Conservation (phyloP, 2,113 vertebrate genomes). For the Elachura formosa region DNA sequence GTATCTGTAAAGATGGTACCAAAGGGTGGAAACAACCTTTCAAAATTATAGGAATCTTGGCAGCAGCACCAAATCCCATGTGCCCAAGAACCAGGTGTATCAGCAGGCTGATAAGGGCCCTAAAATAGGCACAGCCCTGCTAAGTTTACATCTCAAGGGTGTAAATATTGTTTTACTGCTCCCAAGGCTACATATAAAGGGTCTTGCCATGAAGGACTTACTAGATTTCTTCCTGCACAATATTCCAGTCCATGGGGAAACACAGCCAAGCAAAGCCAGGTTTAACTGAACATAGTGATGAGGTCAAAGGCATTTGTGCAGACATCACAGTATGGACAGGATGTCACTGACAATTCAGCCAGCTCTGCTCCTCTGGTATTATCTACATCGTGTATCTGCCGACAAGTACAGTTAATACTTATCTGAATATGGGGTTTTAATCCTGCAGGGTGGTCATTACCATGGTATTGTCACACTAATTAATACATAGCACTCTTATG, state of each 20-base stretch:
- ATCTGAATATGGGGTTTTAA: neutral
- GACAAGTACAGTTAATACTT: neutral
- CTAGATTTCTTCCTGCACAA: neutral
- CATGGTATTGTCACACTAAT: neutral
- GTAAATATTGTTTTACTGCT: neutral
- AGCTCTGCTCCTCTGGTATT: neutral
- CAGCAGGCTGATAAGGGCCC: neutral
- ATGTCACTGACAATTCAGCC: neutral
- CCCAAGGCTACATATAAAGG: neutral
- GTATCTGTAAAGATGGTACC: neutral
- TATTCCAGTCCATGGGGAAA: neutral
- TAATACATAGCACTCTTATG: neutral
- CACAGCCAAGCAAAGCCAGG: fast-evolving
- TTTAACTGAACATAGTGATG: neutral
- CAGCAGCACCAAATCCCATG: fast-evolving
- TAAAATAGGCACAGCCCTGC: neutral
- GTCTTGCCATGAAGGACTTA: neutral
- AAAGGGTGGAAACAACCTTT: neutral
- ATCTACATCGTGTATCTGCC: neutral
- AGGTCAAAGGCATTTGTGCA: neutral
- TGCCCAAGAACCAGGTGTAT: neutral
- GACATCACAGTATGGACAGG: neutral
- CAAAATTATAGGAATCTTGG: neutral
- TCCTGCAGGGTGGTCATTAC: neutral
- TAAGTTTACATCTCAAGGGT: neutral